Evolutionary conservation across 2,113 vertebrate species (phyloP).

Genomic region (Chaenocephalus aceratus): DNA sequence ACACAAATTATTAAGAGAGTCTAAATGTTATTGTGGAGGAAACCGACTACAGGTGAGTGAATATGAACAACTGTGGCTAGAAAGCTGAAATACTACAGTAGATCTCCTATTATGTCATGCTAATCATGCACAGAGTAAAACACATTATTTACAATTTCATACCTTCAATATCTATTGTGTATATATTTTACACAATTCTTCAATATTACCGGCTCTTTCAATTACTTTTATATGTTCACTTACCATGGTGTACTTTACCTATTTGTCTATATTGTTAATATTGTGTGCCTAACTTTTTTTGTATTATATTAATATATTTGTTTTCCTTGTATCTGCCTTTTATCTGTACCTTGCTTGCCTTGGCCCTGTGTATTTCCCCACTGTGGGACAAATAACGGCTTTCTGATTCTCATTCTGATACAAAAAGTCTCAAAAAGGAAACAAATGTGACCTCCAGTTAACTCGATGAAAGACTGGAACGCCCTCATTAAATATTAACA

Average conservation of each 20-base stretch:
- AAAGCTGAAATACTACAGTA: constrained; percentile 3
- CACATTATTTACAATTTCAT: constrained; percentile 12
- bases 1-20: constrained; percentile 8
- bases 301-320: too few relatives aligned
- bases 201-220: too few relatives aligned
- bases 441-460: constrained; percentile 29
- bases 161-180: background rate
- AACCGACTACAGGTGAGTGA: background rate
- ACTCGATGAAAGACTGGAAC: constrained; percentile 1
- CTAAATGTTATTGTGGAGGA: background rate
- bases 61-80: background rate
- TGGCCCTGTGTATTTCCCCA: too few relatives aligned
- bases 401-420: too few relatives aligned
- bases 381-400: too few relatives aligned
- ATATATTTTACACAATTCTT: too few relatives aligned
- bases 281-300: too few relatives aligned
- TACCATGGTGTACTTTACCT: too few relatives aligned
- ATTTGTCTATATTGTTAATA: too few relatives aligned
- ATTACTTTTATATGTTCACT: too few relatives aligned
- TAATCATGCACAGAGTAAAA: constrained; percentile 20
- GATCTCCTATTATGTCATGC: constrained; percentile 24
- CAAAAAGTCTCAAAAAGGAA: constrained; percentile 8
- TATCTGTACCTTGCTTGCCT: too few relatives aligned
- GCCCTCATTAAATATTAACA: constrained; percentile 66
- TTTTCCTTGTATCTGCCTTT: too few relatives aligned